A percentile compares a stretch with the other conserved stretches of the same genome.
Conservation (phyloP, 2,888 invertebrate genomes). For the Leucoma salicis region DNA sequence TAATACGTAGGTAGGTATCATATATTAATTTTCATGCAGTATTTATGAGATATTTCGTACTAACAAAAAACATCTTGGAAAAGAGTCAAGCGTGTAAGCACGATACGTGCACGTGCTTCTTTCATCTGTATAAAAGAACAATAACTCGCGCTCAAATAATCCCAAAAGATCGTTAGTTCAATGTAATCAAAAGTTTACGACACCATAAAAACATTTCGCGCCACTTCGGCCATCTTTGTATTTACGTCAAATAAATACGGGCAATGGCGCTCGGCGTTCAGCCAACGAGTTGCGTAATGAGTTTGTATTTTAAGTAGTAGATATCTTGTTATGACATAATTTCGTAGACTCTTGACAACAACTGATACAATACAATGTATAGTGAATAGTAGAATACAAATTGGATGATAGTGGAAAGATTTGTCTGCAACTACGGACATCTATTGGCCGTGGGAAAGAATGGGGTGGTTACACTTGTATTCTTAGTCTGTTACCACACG, state of each 20-base stretch:
- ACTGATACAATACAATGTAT: not conserved
- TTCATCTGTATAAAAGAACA: not conserved
- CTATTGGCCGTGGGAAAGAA: no score
- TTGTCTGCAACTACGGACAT: no score
- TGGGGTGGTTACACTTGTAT: no score
- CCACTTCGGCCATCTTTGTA: conserved; percentile 32
- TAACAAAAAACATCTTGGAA: no score
- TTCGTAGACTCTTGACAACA: conserved; percentile 4
- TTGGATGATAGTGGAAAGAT: no score
- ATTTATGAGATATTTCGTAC: no score
- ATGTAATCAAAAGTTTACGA: conserved; percentile 25
- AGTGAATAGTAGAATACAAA: not conserved
- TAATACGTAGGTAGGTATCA: no score
- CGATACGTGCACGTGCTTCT: not conserved
- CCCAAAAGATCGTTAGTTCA: conserved; percentile 21
- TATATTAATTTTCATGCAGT: no score
- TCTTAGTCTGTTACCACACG: no score
- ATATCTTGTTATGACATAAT: conserved; percentile 11
- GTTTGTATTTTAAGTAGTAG: conserved; percentile 20
- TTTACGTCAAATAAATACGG: conserved; percentile 20
- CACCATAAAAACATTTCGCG: conserved; percentile 22
- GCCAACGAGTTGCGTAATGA: conserved; percentile 29
- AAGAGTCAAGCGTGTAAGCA: not conserved
- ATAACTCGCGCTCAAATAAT: conserved; percentile 11
- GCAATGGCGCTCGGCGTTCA: conserved; percentile 22